Evolutionary conservation across 2,888 invertebrate species (phyloP).

Genomic region (Sabatieria punctata): DNA sequence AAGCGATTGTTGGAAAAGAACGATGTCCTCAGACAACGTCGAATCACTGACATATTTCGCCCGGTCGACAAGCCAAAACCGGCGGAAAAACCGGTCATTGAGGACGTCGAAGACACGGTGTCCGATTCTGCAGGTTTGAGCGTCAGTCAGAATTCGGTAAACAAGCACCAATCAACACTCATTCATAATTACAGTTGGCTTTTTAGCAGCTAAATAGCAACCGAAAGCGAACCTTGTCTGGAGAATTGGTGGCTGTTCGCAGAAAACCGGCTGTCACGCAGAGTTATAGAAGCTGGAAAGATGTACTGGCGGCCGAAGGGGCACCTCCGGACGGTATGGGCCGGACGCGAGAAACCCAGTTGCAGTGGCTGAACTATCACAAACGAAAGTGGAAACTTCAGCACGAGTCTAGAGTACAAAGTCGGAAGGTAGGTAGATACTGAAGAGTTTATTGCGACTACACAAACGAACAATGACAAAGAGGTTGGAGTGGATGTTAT

Average conservation of each 20-base stretch:
- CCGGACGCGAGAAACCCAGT: constrained; percentile 49
- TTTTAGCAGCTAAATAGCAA: no score
- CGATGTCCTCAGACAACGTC: constrained; percentile 71
- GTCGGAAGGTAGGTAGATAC: constrained; percentile 33
- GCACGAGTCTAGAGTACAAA: constrained; percentile 46
- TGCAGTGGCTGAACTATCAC: constrained; percentile 68
- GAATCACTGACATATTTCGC: constrained; percentile 76
- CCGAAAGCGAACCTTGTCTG: constrained; percentile 1
- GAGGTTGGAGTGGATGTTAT: no score
- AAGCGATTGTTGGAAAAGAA: constrained; percentile 79
- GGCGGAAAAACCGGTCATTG: not conserved
- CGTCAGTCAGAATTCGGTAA: constrained; percentile 7
- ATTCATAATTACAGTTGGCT: no score
- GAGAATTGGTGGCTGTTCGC: not conserved
- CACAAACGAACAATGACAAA: no score
- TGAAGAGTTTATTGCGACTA: no score
- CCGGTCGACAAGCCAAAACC: constrained; percentile 4
- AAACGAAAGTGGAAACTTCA: constrained; percentile 86
- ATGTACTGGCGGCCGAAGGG: constrained; percentile 73
- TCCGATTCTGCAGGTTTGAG: not conserved
- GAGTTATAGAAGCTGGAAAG: constrained; percentile 47
- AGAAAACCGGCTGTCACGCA: not conserved
- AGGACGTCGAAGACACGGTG: constrained; percentile 7
- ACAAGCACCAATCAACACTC: no score
- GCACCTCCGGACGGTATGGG: constrained; percentile 58